Evolutionary conservation across 2,888 invertebrate species (phyloP), one percentile per base, ranked within the genome.

Genomic region (Odontocerum albicorne): DNA sequence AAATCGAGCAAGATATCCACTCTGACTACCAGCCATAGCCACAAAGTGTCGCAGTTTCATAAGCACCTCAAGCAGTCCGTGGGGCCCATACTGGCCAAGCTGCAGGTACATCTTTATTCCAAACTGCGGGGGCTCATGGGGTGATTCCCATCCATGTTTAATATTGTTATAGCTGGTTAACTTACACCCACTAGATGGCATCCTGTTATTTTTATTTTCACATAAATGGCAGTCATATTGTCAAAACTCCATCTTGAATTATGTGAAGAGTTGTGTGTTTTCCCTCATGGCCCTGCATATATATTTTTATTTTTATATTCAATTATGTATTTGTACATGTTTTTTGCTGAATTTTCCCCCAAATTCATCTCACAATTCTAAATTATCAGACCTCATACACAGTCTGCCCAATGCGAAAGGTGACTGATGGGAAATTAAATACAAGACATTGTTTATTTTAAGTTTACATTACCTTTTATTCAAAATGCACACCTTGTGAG

Each of bases 1-100:
- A 92, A 92, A 88, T 90, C 90, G 83, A 87, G 88, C 82, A 91
- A 90, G 84, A 90, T 94, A 72, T 85, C 88, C 64, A 90, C 91
- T 67, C 77, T 93, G 74, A 90, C 88, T 63, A 87, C 89, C 64
- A 85, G 87, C 72, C 88, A 92, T 79, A 90, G 92, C 76, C 88
- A 90, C 77, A 93, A 93, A 81, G 92, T 95, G 71, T 90, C 93
- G 69, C 90, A 92, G 81, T 95, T 95, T 80, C 95, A 95, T 82
- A 93, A 93, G 83, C 88, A 88, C 69, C 84, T 95, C 71, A 93
- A 93, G 83, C 87, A 88, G 69, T 87, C 90, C 64, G 84, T 85
- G 62, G 92, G 93, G 68, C 85, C 87, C 69, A 89, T 90, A 75
- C 83, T 95, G 70, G 84, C 84, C 70, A 90, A 91, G 74, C 81